These are phyloP conservation scores for Onchidella celtica DNA, from an alignment of 2,888 invertebrate species.

Conservation along the genomic window DNA sequence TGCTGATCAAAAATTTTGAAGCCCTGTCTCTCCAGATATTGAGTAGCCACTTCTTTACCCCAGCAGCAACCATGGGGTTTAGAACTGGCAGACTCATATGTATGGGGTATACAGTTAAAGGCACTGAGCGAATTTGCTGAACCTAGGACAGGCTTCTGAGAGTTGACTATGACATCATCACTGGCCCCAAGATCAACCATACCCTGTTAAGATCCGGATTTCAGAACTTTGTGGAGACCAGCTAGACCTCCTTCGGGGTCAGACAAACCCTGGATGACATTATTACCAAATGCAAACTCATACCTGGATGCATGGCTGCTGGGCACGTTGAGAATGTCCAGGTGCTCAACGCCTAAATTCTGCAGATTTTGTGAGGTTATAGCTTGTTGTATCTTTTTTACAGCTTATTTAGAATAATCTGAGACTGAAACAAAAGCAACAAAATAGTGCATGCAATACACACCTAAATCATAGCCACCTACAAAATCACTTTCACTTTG, in stretches of 20 bases:
- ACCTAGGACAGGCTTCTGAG: background rate
- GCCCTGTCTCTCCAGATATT: background rate
- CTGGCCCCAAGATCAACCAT: background rate
- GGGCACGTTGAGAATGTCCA: conserved; percentile 2
- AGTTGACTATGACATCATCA: background rate
- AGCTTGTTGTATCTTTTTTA: background rate
- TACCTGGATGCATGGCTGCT: background rate
- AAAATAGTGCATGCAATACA: no score
- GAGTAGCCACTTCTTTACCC: background rate
- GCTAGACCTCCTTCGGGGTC: background rate
- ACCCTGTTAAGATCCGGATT: background rate
- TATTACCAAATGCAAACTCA: background rate
- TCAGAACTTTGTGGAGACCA: background rate
- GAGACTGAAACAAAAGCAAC: no score
- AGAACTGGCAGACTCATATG: background rate
- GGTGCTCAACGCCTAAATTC: background rate
- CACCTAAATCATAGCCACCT: no score
- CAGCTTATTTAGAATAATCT: background rate
- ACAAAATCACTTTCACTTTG: no score
- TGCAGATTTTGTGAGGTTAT: background rate
- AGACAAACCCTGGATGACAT: conserved; percentile 7
- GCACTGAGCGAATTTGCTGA: background rate
- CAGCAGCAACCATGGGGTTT: background rate
- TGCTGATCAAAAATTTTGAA: background rate
- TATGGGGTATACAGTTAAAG: conserved; percentile 1